phyloP scores from a whole-genome alignment of 2,888 invertebrate species.

The Gonocerus acuteangulatus region DNA sequence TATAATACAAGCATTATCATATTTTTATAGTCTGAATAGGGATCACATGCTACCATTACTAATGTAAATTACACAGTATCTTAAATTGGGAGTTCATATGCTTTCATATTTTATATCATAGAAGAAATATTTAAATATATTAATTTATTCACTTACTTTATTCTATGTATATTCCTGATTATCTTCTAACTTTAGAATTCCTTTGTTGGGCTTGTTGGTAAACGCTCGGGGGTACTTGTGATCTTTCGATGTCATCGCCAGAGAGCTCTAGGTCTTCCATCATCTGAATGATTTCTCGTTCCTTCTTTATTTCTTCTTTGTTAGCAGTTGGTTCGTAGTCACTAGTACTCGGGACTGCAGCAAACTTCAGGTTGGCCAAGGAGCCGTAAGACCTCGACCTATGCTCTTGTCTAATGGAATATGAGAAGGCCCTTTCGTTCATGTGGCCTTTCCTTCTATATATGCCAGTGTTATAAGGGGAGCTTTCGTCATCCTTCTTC shows the following conservation, averaged over 20 bases:
- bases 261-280: slow-evolving; percentile 81
- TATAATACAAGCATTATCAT: too few relatives aligned
- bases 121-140: background rate
- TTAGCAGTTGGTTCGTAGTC: slow-evolving; percentile 35
- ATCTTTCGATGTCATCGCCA: slow-evolving; percentile 64
- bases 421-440: slow-evolving; percentile 87
- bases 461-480: slow-evolving; percentile 70
- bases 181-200: slow-evolving; percentile 35
- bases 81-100: too few relatives aligned
- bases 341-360: slow-evolving; percentile 47
- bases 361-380: slow-evolving; percentile 82
- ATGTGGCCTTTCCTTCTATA: slow-evolving; percentile 85
- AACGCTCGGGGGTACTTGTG: slow-evolving; percentile 56
- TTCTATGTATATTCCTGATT: slow-evolving; percentile 38
- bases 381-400: slow-evolving; percentile 87
- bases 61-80: too few relatives aligned
- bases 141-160: background rate
- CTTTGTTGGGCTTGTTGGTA: slow-evolving; percentile 42
- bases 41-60: too few relatives aligned
- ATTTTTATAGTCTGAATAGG: too few relatives aligned
- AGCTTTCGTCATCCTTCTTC: slow-evolving; percentile 44
- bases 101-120: too few relatives aligned
- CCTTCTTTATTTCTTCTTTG: slow-evolving; percentile 72
- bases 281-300: slow-evolving; percentile 86
- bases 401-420: slow-evolving; percentile 89